phyloP scores from a whole-genome alignment of 2,888 invertebrate species.

The Hydroisotoma schaefferi region DNA sequence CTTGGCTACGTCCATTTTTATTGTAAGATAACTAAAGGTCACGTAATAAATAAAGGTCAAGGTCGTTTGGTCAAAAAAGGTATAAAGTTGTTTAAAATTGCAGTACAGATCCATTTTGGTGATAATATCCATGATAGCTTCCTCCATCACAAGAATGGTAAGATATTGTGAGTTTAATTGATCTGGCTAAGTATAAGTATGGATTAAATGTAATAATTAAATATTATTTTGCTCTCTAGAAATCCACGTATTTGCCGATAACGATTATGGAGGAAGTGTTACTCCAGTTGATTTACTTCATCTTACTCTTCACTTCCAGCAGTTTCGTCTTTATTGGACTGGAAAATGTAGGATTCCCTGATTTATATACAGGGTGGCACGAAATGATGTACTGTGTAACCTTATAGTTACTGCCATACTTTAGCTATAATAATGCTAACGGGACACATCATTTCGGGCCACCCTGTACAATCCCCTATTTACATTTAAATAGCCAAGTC shows the following conservation, averaged over 20 bases:
- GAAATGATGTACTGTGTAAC: no score
- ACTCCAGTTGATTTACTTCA: conserved; percentile 37
- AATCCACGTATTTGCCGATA: conserved; percentile 31
- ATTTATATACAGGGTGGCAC: conserved; percentile 1
- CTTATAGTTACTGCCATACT: no score
- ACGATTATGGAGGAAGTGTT: conserved; percentile 30
- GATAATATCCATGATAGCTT: conserved; percentile 18
- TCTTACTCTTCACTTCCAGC: conserved; percentile 29
- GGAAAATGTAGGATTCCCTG: conserved; percentile 21
- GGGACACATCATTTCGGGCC: no score
- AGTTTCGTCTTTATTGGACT: conserved; percentile 30
- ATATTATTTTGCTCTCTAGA: conserved; percentile 9
- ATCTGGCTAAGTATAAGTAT: background rate
- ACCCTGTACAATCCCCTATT: no score
- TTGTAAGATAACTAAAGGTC: conserved; percentile 16
- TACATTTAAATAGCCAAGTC: background rate
- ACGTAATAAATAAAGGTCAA: background rate
- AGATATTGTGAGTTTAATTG: conserved; percentile 1
- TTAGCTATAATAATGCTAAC: no score
- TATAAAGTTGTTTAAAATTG: background rate
- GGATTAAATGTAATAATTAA: background rate
- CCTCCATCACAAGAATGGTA: conserved; percentile 25
- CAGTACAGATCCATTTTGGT: conserved; percentile 32
- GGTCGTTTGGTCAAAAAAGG: background rate
- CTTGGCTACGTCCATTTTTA: conserved; percentile 28